These are phyloP conservation scores for Catharus ustulatus DNA, from an alignment of 2,797 vertebrate species.

Conservation along the genomic window DNA sequence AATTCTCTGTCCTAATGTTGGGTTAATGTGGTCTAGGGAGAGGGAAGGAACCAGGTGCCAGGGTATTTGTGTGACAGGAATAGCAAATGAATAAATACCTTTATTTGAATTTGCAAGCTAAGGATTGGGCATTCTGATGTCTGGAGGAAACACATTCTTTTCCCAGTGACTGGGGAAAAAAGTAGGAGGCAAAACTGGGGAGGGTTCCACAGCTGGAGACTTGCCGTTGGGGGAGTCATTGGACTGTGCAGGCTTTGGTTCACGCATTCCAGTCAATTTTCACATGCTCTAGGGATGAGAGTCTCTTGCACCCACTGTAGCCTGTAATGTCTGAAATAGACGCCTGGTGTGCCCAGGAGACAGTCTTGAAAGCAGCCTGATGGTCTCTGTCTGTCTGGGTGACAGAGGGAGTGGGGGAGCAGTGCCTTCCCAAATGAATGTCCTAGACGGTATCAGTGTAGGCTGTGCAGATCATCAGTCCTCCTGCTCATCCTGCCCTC, in stretches of 20 bases:
- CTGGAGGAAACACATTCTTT: conserved; percentile 59
- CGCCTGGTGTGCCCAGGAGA: conserved; percentile 14
- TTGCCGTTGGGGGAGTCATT: conserved; percentile 6
- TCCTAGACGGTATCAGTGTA: neutral
- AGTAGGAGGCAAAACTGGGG: neutral
- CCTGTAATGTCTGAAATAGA: conserved; percentile 49
- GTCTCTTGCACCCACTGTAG: conserved; percentile 8
- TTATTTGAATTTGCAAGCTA: conserved; percentile 65
- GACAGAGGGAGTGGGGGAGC: neutral
- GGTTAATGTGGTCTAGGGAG: neutral
- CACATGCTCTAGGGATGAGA: conserved; percentile 62
- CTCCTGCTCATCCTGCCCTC: neutral
- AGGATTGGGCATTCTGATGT: conserved; percentile 52
- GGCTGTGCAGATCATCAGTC: neutral
- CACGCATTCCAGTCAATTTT: conserved; percentile 70
- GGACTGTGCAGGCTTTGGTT: conserved; percentile 50
- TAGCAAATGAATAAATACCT: conserved; percentile 53
- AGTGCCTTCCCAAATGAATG: neutral
- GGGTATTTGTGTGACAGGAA: conserved; percentile 31
- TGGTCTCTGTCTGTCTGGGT: conserved; percentile 44
- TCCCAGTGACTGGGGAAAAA: neutral
- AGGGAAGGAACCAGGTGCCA: neutral
- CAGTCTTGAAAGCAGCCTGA: conserved; percentile 12
- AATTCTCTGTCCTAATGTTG: conserved; percentile 18
- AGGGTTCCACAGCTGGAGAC: conserved; percentile 34